These are phyloP conservation scores for Drosophila neonasuta DNA, from an alignment of 2,888 invertebrate genomes.

Conservation along the genomic window DNA sequence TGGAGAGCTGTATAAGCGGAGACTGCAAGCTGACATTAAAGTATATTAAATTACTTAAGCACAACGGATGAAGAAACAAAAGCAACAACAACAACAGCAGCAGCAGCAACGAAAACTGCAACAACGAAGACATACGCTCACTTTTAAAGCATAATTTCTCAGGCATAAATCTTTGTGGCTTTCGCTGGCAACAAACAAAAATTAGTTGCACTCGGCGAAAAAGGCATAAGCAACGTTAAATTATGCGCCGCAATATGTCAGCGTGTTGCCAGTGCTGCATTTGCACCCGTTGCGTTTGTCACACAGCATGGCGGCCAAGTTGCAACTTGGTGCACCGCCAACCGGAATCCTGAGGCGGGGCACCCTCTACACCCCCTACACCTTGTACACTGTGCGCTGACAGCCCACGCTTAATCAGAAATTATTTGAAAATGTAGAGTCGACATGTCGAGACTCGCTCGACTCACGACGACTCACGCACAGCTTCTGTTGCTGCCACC, in stretches of 20 bases:
- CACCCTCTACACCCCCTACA: background rate
- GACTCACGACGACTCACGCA: conserved; percentile 59
- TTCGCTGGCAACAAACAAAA: conserved; percentile 69
- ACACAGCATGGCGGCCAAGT: conserved; percentile 65
- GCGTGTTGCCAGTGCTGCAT: conserved; percentile 66
- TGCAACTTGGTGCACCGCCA: conserved; percentile 11
- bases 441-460: conserved; percentile 65
- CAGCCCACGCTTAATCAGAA: conserved; percentile 68
- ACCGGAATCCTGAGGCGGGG: background rate
- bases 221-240: conserved; percentile 69
- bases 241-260: conserved; percentile 76
- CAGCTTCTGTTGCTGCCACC: conserved; percentile 30
- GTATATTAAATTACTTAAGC: conserved; percentile 75
- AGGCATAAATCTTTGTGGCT: conserved; percentile 72
- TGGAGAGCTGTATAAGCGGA: conserved; percentile 5
- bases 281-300: conserved; percentile 75
- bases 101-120: conserved; percentile 26
- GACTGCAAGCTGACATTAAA: conserved; percentile 61
- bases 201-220: conserved; percentile 71
- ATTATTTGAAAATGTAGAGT: conserved; percentile 76
- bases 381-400: background rate
- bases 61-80: conserved; percentile 23
- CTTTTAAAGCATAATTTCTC: conserved; percentile 76
- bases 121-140: conserved; percentile 60
- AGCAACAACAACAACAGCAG: conserved; percentile 22